phyloP scores from a whole-genome alignment of 2,888 invertebrate genomes.

The Drosophila mimica region DNA sequence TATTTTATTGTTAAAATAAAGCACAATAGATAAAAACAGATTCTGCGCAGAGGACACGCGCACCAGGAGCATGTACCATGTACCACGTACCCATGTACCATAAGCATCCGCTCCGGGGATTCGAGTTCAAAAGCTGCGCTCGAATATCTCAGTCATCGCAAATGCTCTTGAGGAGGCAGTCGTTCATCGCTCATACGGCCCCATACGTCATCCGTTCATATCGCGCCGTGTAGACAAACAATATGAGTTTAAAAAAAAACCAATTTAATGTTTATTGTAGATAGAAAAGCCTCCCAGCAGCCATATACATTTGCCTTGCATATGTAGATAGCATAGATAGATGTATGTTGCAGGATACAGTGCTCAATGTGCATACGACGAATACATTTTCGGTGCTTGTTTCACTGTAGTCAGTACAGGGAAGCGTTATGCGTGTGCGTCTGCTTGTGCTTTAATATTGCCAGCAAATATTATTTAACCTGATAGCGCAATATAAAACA shows the following conservation, averaged over 20 bases:
- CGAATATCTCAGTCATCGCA: conserved; percentile 63
- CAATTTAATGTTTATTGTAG: conserved; percentile 45
- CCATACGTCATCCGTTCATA: conserved; percentile 28
- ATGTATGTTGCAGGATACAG: conserved; percentile 12
- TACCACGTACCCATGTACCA: conserved; percentile 10
- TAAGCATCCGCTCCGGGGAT: conserved; percentile 49
- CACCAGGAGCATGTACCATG: conserved; percentile 23
- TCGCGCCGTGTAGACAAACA: conserved; percentile 30
- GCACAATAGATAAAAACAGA: conserved; percentile 26
- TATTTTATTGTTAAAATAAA: conserved; percentile 46
- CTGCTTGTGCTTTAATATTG: conserved; percentile 6
- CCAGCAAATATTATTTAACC: not conserved
- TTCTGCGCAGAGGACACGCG: conserved; percentile 54
- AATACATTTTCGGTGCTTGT: conserved; percentile 23
- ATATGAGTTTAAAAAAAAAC: conserved; percentile 43
- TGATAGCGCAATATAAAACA: conserved; percentile 6
- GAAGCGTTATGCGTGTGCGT: conserved; percentile 15
- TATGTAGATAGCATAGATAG: conserved; percentile 8
- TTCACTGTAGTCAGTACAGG: conserved; percentile 2
- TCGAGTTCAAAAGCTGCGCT: conserved; percentile 42
- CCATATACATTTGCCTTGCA: conserved; percentile 25
- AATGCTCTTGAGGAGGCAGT: conserved; percentile 65
- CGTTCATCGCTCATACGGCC: conserved; percentile 27
- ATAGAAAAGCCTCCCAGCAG: conserved; percentile 33
- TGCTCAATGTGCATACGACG: conserved; percentile 21